These are phyloP conservation scores for Toxostoma redivivum DNA, from an alignment of 2,113 vertebrate species.

Conservation along the genomic window DNA sequence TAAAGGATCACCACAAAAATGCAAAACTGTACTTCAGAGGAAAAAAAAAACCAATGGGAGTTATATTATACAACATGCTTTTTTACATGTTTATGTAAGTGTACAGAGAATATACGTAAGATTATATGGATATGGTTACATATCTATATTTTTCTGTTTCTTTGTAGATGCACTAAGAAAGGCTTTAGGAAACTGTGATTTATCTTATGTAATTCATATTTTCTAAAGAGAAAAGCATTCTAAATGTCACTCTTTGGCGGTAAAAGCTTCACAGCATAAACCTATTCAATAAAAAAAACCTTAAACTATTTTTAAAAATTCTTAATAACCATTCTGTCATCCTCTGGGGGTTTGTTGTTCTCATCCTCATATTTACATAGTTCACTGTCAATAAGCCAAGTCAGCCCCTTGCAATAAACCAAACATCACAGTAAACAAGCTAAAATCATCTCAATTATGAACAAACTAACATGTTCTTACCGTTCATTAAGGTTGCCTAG, in stretches of 20 bases:
- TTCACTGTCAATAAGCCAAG: not conserved
- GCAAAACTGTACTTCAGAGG: not conserved
- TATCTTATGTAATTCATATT: not conserved
- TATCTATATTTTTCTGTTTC: not conserved
- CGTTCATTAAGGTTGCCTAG: slow-evolving; percentile 26
- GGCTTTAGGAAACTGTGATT: not conserved
- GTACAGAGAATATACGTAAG: not conserved
- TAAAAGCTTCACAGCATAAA: not conserved
- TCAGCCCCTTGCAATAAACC: not conserved
- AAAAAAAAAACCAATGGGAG: not conserved
- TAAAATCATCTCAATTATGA: not conserved
- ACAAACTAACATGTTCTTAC: not conserved
- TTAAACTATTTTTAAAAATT: not conserved
- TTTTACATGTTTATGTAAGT: not conserved
- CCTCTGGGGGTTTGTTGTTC: not conserved
- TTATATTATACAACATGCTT: not conserved
- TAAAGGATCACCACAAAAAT: not conserved
- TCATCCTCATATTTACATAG: not conserved
- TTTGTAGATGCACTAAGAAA: not conserved
- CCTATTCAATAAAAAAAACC: not conserved
- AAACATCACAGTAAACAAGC: slow-evolving; percentile 15
- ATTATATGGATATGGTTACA: not conserved
- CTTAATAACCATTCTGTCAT: not conserved
- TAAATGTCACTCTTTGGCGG: not conserved
- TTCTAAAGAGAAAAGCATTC: not conserved